Evolutionary conservation across 2,113 vertebrate species (phyloP).

Genomic region (Candoia aspera): DNA sequence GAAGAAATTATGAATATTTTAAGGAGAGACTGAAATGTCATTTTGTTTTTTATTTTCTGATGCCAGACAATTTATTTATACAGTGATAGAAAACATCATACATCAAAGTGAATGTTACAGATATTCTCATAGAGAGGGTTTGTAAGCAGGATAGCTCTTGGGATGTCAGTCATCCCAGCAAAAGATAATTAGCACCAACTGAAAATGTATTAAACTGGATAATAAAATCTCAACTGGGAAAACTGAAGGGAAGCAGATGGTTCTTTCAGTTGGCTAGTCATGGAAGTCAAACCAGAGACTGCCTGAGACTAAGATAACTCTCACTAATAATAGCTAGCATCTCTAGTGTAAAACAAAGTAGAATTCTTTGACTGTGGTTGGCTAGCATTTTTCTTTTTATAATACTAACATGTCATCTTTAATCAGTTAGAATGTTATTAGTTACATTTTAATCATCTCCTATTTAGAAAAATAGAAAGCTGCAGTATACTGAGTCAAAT

Average conservation of each 20-base stretch:
- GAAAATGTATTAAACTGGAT: slow-evolving; percentile 20
- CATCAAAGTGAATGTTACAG: slow-evolving; percentile 8
- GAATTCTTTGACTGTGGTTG: neutral
- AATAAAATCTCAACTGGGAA: slow-evolving; percentile 33
- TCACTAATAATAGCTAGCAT: neutral
- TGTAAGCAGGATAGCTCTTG: slow-evolving; percentile 32
- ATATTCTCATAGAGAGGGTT: slow-evolving; percentile 14
- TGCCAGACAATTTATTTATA: neutral
- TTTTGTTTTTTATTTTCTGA: slow-evolving; percentile 20
- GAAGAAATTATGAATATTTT: neutral
- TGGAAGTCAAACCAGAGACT: slow-evolving; percentile 22
- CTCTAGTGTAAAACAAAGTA: neutral
- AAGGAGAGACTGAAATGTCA: neutral
- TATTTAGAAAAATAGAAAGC: neutral
- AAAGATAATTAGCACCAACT: slow-evolving; percentile 29
- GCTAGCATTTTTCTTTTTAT: neutral
- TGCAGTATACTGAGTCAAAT: neutral
- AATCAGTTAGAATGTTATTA: neutral
- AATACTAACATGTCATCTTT: neutral
- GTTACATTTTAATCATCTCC: neutral
- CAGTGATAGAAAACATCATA: neutral
- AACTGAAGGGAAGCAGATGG: slow-evolving; percentile 26
- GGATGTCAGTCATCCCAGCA: slow-evolving; percentile 27
- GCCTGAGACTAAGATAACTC: neutral
- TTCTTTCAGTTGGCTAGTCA: slow-evolving; percentile 23